Percentiles rank a stretch among this genome's conserved stretches.
Conservation (phyloP, 2,888 invertebrate species). For the Bembecia ichneumoniformis region DNA sequence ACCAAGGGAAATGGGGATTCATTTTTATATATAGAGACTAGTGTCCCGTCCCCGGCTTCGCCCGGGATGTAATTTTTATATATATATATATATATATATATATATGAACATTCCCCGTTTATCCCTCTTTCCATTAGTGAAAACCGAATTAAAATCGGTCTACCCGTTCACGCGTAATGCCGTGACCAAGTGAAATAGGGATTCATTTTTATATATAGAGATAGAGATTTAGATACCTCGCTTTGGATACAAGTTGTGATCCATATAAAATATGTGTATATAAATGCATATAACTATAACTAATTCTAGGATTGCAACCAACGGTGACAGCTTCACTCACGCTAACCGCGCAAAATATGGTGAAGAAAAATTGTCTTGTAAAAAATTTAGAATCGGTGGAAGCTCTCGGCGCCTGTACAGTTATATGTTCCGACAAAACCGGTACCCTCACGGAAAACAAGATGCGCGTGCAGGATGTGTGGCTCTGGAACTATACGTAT, state of each 20-base stretch:
- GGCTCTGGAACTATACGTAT: conserved; percentile 91
- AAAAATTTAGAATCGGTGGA: conserved; percentile 99
- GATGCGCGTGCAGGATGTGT: conserved; percentile 98
- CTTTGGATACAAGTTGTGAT: neutral
- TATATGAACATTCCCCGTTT: too few species aligned
- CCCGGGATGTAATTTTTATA: too few species aligned
- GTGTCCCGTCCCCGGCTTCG: too few species aligned
- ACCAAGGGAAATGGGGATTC: too few species aligned
- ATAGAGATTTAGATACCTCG: too few species aligned
- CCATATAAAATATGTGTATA: neutral
- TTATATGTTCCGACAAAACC: conserved; percentile 99
- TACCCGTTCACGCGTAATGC: too few species aligned
- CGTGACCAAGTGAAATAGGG: too few species aligned
- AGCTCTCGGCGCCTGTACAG: conserved; percentile 97
- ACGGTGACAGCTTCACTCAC: conserved; percentile 99
- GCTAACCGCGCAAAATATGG: conserved; percentile 98
- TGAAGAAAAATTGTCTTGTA: conserved; percentile 96
- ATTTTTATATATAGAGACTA: too few species aligned
- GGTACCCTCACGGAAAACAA: conserved; percentile 98
- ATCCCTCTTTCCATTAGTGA: too few species aligned
- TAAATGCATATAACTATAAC: neutral
- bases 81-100: too few species aligned
- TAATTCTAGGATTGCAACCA: conserved; percentile 82
- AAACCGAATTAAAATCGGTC: too few species aligned
- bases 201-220: too few species aligned